Evolutionary conservation across 2,797 vertebrate genomes (phyloP).

Genomic region (Argya squamiceps): DNA sequence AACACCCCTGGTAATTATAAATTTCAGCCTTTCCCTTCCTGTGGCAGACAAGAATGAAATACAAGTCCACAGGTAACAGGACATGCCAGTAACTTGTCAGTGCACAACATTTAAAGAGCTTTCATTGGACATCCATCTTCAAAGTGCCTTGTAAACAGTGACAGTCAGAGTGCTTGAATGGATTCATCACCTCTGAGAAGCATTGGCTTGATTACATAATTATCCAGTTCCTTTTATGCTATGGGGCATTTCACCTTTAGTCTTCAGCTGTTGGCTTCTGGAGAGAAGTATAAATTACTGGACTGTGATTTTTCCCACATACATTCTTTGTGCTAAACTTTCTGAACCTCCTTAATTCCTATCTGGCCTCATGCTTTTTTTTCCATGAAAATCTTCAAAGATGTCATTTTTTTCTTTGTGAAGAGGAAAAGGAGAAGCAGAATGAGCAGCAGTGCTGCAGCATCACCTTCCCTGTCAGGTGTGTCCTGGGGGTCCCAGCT

Average conservation of each 20-base stretch:
- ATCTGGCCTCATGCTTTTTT: rapidly evolving
- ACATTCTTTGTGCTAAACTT: background rate
- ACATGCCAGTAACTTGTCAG: background rate
- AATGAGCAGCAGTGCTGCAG: background rate
- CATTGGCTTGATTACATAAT: background rate
- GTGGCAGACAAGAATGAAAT: background rate
- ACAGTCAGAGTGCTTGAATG: background rate
- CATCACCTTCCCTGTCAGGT: background rate
- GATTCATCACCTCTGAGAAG: background rate
- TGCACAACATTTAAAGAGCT: background rate
- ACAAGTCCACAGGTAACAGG: background rate
- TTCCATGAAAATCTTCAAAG: background rate
- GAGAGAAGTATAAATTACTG: background rate
- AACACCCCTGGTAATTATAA: background rate
- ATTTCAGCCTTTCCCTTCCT: background rate
- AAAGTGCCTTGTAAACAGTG: background rate
- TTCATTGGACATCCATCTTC: background rate
- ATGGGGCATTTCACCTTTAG: background rate
- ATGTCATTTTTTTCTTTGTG: rapidly evolving
- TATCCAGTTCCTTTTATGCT: background rate
- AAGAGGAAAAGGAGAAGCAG: background rate
- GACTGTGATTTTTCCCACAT: background rate
- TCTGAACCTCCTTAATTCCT: background rate
- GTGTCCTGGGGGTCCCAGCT: background rate
- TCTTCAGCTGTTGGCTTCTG: background rate